These are phyloP conservation scores for Atrichornis clamosus DNA, from an alignment of 2,113 vertebrate genomes.

Conservation along the genomic window DNA sequence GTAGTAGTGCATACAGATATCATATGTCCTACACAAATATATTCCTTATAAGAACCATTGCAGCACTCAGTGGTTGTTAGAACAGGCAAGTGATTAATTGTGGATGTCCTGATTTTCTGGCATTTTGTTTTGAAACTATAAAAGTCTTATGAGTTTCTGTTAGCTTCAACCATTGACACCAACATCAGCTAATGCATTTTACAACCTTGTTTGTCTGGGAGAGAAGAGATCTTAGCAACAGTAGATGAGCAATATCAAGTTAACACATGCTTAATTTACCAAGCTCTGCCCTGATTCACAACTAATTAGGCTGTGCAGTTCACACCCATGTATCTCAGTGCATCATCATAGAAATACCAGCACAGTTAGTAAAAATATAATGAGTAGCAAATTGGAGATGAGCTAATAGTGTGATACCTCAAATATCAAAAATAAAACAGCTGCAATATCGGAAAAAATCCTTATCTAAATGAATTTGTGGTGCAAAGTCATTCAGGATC, in stretches of 20 bases:
- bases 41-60: not conserved
- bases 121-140: conserved; percentile 29
- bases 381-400: not conserved
- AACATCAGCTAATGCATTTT: not conserved
- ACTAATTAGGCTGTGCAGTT: not conserved
- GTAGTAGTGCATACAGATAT: not conserved
- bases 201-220: conserved; percentile 6
- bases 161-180: not conserved
- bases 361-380: conserved; percentile 2
- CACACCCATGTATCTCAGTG: not conserved
- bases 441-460: not conserved
- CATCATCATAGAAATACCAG: not conserved
- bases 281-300: conserved; percentile 16
- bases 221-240: not conserved
- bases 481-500: not conserved
- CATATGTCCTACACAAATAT: not conserved
- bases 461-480: not conserved
- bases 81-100: not conserved
- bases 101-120: not conserved
- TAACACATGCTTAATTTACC: not conserved
- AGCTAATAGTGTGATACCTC: not conserved
- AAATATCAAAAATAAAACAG: not conserved
- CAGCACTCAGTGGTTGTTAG: not conserved
- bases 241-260: conserved; percentile 7
- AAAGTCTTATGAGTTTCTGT: not conserved